phyloP scores from a whole-genome alignment of 2,888 invertebrate genomes.

The Dolichopus griseipennis region DNA sequence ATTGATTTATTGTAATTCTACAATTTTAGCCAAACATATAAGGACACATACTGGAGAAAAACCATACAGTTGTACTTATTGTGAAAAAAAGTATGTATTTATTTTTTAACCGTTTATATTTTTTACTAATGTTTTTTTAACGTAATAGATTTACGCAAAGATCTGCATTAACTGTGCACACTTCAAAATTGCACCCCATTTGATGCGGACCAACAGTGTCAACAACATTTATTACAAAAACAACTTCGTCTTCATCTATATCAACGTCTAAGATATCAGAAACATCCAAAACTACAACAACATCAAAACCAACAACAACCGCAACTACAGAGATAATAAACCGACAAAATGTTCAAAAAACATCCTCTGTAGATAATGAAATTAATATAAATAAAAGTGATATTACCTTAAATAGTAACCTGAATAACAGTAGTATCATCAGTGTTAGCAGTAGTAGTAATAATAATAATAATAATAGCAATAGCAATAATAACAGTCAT shows the following conservation, averaged over 20 bases:
- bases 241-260: not conserved
- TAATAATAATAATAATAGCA: too few species aligned
- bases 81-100: constrained; percentile 30
- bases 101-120: not conserved
- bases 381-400: not conserved
- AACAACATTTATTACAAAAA: not conserved
- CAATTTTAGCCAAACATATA: constrained; percentile 41
- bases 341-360: not conserved
- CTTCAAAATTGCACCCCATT: constrained; percentile 39
- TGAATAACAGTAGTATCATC: not conserved
- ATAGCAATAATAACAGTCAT: not conserved
- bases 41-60: constrained; percentile 42
- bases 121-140: not conserved
- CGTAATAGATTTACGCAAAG: constrained; percentile 37
- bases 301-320: not conserved
- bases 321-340: not conserved
- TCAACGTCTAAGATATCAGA: not conserved
- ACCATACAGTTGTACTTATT: constrained; percentile 40
- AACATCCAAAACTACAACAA: not conserved
- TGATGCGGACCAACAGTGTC: not conserved
- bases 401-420: constrained; percentile 1
- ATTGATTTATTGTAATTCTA: not conserved
- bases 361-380: not conserved
- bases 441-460: not conserved
- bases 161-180: constrained; percentile 40